Evolutionary conservation across 2,888 invertebrate genomes (phyloP), one percentile per base, ranked within the genome.

Genomic region (Sinhomidia bicolor): DNA sequence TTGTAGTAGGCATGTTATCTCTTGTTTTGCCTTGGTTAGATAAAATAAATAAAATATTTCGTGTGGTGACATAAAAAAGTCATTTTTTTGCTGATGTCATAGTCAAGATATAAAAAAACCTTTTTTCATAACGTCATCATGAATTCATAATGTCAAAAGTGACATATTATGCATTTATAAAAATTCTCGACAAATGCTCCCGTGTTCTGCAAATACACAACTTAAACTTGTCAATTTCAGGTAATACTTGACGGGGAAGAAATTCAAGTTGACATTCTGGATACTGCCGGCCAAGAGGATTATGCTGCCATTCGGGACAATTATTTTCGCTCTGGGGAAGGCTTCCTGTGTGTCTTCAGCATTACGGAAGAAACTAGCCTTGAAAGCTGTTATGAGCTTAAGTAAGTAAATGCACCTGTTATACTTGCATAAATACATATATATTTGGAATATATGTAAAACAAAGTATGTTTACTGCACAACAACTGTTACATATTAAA

Each of bases 251-350:
- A 90, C 57, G 90, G 90, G 0, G 90, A 90, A 88, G 90, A 90
- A 65, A 88, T 90, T 71, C 90, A 99, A 95, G 99, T 99, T 94
- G 99, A 99, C 94, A 99, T 99, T 94, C 95, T 99, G 93, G 99
- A 99, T 94, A 99, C 99, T 89, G 99, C 99, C 54, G 99, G 99
- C 0, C 99, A 99, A 94, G 99, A 99, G 95, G 99, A 99, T 94
- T 99, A 99, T 94, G 99, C 99, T 74, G 99, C 99, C 91, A 99
- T 99, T 41, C 96, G 99, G 92, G 99, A 99, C 94, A 99, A 99
- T 95, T 99, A 99, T 95, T 99, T 99, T 95, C 96, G 99, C 88
- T 99, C 98, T 93, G 99, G 99, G n/a, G 99, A 99, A 94, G 99
- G 99, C 23, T 99, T 99, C 94, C 96, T 99, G 85, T 99, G 99